Evolutionary conservation across 2,888 invertebrate genomes (phyloP), one percentile per base, ranked within the genome.

Genomic region (Pterostichus madidus): DNA sequence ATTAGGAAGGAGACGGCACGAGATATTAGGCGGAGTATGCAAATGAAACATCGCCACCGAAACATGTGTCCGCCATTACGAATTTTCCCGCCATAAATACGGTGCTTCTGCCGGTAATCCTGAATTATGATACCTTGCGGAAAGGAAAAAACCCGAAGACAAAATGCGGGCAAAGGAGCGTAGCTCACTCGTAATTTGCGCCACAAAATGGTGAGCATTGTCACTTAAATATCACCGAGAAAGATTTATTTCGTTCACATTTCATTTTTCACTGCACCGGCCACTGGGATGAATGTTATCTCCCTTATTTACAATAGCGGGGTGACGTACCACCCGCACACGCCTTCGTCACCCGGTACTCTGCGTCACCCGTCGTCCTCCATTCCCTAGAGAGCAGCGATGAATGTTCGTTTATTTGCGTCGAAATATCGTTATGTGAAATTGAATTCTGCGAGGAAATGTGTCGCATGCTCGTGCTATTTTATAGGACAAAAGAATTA

Each of bases 21-120:
- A 35, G 56, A 56, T 35, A 77, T 73, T 46, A 73, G 10, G 39
- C 32, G 35, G 35, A 35, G 59, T 39, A 80, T 80, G 80, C 73
- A 81, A 81, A 81, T 81, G 80, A 81, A 81, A 81, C 73, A 81
- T 81, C 31, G 17, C 46, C 31, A 11, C 44, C 24, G 73, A 83
- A 86, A 86, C 89, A 88, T 87, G 88, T 88, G 89, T 85, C 85
- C 84, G 87, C 88, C 88, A 87, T 89, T 88, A 88, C 44, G 87
- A 88, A 88, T 89, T 88, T 88, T 88, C 88, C 86, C 86, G 86
- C 86, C 85, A 87, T 89, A 89, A 89, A 89, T 89, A 88, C 86
- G 11, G 68, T 35, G 85, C 86, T 86, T 86, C 86, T 84, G 86
- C 85, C 84, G 84, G 84, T 89, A 89, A 89, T 89, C 89, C 88